Evolutionary conservation across 2,888 invertebrate genomes (phyloP), one percentile per base, ranked within the genome.

Genomic region (Zonitis immaculata): DNA sequence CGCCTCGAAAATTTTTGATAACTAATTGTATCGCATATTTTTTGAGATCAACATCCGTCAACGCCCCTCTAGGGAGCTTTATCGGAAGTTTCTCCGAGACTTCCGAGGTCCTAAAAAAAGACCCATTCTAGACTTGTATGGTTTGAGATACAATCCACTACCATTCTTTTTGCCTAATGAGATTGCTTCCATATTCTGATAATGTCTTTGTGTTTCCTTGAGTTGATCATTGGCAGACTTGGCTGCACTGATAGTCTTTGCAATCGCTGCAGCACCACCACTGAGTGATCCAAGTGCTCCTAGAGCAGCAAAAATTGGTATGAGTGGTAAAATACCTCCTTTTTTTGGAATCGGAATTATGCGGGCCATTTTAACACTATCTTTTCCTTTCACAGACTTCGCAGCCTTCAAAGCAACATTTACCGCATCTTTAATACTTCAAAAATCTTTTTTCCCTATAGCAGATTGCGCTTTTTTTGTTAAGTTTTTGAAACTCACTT

Each of bases 121-220:
- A n/a, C 27, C 61, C 63, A 8, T 47, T 25, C 60, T 62, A 49
- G 50, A 55, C 32, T 50, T 27, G 49, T 70, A 65, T 45, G 68
- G 66, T 56, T 67, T 67, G 6, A 73, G 50, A 58, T 59, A 65
- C 27, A 72, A 30, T 6, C 71, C 71, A 22, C 22, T 22, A 5
- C 22, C 22, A 4, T 3, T 22, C 22, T 22, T 22, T 57, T 67
- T 70, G 11, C 60, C 60, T 12, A 73, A 51, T 12, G 69, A 69
- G 12, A 73, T 60, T 9, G 70, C 67, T 64, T 74, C 73, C 69
- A 74, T 73, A 8, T 59, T 58, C 62, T 64, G 54, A 55, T 75
- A 74, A 56, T 73, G 73, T 9, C 72, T 63, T 50, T 65, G 52
- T 47, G 52, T 62, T 60, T 76, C 71, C 22, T 59, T 35, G 39